Base-by-base conservation (phyloP, 2,113 vertebrate species). In the Xenopus laevis region DNA sequence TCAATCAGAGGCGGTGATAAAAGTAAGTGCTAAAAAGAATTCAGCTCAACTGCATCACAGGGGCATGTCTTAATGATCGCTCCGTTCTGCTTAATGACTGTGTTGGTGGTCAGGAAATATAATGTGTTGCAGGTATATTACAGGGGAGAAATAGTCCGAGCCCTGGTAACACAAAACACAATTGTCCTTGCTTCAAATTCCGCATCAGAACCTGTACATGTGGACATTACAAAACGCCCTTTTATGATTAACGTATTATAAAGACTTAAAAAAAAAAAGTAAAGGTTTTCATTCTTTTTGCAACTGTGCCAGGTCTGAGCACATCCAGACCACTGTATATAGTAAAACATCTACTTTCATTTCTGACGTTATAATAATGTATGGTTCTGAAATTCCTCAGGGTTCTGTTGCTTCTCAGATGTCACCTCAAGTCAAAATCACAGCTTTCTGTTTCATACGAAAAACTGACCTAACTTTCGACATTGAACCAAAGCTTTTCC, bases 351-450 rank as follows among this genome's bases (percentile, higher is more conserved):
- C 62, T 52, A 68, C 65, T 88, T 83, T 86, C 84, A 86, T 91
- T 91, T 88, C 84, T 84, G 89, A 81, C 81, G 85, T 84, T 80
- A 78, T 82, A 79, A 84, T 86, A 87, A 90, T 87, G 87, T 80
- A 87, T 83, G 83, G 86, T 79, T 81, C 89, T 40, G 86, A 85
- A 90, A 92, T 91, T 91, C 91, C 89, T 87, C 88, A 80, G 90
- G 89, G 86, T 89, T 92, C 91, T 92, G 91, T 79, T 86, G 86
- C 88, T 79, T 91, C 87, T 92, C 91, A 92, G 74, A 83, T 90
- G 85, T 88, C 91, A 90, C 89, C 86, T 92, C 83, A 18, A 83
- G 87, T 88, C 87, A 87, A 87, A 92, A 91, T 86, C 87, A 85
- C 81, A 73, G 78, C 82, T 82, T 78, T 85, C 84, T 78, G 82